Base-by-base conservation (phyloP, 2,888 invertebrate genomes). In the Cheilosia scutellata region DNA sequence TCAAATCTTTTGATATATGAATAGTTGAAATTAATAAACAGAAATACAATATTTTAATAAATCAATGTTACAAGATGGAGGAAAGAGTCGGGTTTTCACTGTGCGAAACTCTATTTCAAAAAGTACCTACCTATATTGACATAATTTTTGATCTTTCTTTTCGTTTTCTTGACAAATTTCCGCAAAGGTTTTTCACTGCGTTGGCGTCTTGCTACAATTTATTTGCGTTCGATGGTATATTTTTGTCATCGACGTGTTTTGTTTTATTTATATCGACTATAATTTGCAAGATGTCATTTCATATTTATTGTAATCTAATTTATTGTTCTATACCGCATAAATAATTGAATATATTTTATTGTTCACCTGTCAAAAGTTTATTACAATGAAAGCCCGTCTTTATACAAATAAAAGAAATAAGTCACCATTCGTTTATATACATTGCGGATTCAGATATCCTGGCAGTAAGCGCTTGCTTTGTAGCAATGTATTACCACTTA, bases 1-100 rank as follows among this genome's bases (percentile, higher is more conserved):
- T 80, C 44, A 74, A 79, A 62, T 75, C 60, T 84, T 84, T 80
- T 79, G 75, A 71, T 80, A 84, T 84, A 79, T 79, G 75, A 80
- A 84, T 84, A 84, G 84, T 75, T 84, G 70, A 84, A 84, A 80
- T 80, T 79, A 79, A 70, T 75, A 13, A 37, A 77, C 62, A 47
- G 44, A 42, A 60, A 49, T 29, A 65, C 33, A 55, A 55, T 75
- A 84, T 75, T 75, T 79, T 79, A 70, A 25, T 74, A 63, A 68
- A 83, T 68, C 65, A 84, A 51, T 57, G 40, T 51, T 68, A 62
- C 20, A 66, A 25, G 51, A 66, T 65, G 20, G 5, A 42, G 42
- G 40, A 31, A 44, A 49, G 11, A 51, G 51, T 5, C 51, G 51
- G 51, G 13, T 51, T 51, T 51, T 51, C 51, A 51, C 11, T 49